Evolutionary conservation across 2,888 invertebrate genomes (phyloP).

Genomic region (Sycophila texana): DNA sequence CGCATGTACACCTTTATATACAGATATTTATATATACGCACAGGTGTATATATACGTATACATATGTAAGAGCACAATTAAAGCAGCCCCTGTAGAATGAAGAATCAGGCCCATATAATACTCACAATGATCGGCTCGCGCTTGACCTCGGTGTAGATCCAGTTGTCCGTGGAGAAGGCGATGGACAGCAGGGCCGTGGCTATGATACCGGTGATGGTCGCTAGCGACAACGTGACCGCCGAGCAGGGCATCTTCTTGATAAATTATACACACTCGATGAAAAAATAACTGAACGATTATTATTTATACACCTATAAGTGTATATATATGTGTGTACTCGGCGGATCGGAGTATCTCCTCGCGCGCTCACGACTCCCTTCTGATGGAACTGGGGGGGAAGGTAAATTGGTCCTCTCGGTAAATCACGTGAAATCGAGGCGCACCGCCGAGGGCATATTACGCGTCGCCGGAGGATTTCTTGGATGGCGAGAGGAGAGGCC

Average conservation of each 20-base stretch:
- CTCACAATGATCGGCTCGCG: constrained; percentile 91
- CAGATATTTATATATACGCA: too few species aligned
- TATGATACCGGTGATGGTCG: constrained; percentile 96
- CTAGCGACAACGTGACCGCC: constrained; percentile 95
- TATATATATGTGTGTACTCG: neutral
- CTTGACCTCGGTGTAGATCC: constrained; percentile 95
- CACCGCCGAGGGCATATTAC: constrained; percentile 32
- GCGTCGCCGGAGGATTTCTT: neutral
- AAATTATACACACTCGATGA: too few species aligned
- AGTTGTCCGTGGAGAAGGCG: constrained; percentile 97
- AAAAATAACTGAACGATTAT: neutral
- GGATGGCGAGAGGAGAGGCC: neutral
- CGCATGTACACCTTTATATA: too few species aligned
- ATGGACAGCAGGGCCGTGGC: constrained; percentile 95
- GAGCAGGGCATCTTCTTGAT: constrained; percentile 89
- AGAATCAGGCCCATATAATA: neutral
- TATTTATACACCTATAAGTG: neutral
- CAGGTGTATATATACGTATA: too few species aligned
- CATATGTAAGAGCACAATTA: neutral
- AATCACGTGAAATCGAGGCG: constrained; percentile 35
- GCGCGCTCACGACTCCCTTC: neutral
- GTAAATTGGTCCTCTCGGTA: too few species aligned
- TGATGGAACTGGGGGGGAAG: neutral
- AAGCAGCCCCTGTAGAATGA: neutral
- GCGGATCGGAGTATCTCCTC: neutral